phyloP scores from a whole-genome alignment of 2,113 vertebrate species.

The Pristiophorus japonicus region DNA sequence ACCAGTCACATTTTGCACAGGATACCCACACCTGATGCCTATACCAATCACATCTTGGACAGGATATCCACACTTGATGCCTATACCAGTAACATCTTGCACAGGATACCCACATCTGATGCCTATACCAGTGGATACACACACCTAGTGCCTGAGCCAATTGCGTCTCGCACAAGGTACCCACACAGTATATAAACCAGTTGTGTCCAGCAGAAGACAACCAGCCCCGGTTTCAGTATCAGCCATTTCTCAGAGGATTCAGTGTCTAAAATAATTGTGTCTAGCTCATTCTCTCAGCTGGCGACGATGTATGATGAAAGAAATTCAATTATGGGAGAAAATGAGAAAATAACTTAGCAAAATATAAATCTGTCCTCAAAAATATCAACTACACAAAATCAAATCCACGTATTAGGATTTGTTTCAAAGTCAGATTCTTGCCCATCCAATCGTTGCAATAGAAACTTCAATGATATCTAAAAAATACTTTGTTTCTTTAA shows the following conservation, averaged over 20 bases:
- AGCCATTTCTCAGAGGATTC: neutral
- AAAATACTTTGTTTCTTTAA: constrained; percentile 19
- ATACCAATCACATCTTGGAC: neutral
- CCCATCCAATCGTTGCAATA: neutral
- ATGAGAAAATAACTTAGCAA: neutral
- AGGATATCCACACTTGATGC: neutral
- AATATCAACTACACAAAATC: neutral
- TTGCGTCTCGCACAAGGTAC: neutral
- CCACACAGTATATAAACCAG: neutral
- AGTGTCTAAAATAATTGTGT: neutral
- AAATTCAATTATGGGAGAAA: neutral
- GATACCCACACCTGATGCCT: neutral
- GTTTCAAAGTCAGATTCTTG: neutral
- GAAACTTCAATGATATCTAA: neutral
- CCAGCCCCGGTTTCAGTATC: neutral
- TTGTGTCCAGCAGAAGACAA: neutral
- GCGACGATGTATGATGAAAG: neutral
- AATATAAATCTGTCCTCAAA: neutral
- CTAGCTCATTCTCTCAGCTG: neutral
- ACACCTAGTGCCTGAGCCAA: too few species aligned
- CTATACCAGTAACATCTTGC: neutral
- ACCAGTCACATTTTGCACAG: too few species aligned
- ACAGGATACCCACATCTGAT: neutral
- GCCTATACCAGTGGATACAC: neutral
- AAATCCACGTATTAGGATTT: neutral